A percentile compares a stretch with the other conserved stretches of the same genome.
These are phyloP conservation scores for Oligia latruncula DNA, from an alignment of 2,888 invertebrate genomes.

Conservation along the genomic window DNA sequence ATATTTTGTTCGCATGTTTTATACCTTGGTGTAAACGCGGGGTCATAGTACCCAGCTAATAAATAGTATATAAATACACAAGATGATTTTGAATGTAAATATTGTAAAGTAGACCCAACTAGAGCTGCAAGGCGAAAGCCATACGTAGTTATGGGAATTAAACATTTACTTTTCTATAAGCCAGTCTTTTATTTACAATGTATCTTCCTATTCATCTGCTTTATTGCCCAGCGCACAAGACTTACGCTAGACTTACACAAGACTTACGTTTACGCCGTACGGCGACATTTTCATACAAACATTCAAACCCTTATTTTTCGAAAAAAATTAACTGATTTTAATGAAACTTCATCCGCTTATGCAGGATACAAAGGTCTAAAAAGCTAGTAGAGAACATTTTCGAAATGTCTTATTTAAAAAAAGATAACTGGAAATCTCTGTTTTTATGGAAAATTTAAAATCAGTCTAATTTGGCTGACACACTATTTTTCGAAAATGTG, in stretches of 20 bases:
- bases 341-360: no score
- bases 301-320: no score
- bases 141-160: slow-evolving; percentile 54
- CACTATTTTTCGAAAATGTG: no score
- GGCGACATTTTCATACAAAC: no score
- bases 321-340: no score
- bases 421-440: no score
- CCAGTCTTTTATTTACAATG: slow-evolving; percentile 46
- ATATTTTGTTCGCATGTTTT: not conserved
- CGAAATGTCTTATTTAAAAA: no score
- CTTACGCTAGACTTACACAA: not conserved
- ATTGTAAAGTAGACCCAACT: slow-evolving; percentile 36
- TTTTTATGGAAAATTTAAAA: no score
- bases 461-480: no score
- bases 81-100: slow-evolving; percentile 52
- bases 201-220: not conserved
- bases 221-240: not conserved
- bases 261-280: not conserved
- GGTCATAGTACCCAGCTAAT: not conserved
- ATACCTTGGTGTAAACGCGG: not conserved
- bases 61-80: not conserved
- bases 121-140: slow-evolving; percentile 26
- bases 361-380: no score
- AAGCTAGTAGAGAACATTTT: no score
- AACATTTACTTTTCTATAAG: slow-evolving; percentile 55